Conservation (phyloP, 1,140 invertebrate species). For the Pararge aegeria region DNA sequence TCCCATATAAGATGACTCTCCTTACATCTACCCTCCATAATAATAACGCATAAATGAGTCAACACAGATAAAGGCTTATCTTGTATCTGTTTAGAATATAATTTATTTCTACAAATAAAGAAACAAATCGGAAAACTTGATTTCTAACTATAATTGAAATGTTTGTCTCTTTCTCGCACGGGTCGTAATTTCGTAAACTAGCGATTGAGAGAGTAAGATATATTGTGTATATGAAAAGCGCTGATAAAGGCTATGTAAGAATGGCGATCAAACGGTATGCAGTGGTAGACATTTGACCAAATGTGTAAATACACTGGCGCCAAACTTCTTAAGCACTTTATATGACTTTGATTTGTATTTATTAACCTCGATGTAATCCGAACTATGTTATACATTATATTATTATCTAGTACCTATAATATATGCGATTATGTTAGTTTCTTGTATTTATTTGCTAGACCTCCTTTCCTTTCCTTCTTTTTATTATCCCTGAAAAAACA, state of each 20-base stretch:
- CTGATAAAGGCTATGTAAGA: conserved; percentile 35
- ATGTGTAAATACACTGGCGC: conserved; percentile 33
- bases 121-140: not conserved
- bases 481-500: too few species aligned
- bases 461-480: too few species aligned
- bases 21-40: too few species aligned
- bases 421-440: too few species aligned
- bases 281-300: conserved; percentile 37
- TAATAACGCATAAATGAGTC: not conserved
- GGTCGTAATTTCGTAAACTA: not conserved
- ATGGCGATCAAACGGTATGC: conserved; percentile 38
- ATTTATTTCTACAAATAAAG: not conserved
- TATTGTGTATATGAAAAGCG: not conserved
- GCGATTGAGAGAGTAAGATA: not conserved
- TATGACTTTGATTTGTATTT: not conserved
- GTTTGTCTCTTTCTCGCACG: not conserved
- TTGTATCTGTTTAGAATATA: not conserved
- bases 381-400: too few species aligned
- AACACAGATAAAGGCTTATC: not conserved
- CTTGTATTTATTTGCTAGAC: too few species aligned
- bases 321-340: conserved; percentile 1
- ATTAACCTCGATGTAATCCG: too few species aligned
- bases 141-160: not conserved
- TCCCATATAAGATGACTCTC: too few species aligned
- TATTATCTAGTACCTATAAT: too few species aligned